These are phyloP conservation scores for Pipistrellus nathusii DNA, from an alignment of 2,797 vertebrate species.

Conservation along the genomic window DNA sequence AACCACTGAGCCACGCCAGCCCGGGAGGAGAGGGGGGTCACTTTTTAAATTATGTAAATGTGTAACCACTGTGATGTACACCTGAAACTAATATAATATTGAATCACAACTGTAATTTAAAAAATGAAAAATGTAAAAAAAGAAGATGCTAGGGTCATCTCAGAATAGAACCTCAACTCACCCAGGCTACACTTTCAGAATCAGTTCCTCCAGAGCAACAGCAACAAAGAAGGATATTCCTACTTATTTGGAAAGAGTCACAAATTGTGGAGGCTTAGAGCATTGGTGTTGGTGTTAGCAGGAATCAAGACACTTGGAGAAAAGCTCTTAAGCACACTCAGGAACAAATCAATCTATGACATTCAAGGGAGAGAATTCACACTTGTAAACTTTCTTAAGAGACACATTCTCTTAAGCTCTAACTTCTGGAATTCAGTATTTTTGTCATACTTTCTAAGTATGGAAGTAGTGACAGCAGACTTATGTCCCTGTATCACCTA, in stretches of 20 bases:
- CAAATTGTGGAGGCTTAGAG: not conserved
- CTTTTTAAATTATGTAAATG: not conserved
- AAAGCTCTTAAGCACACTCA: not conserved
- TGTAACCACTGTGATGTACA: not conserved
- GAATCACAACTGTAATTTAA: not conserved
- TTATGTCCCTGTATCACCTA: not conserved
- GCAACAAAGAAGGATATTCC: not conserved
- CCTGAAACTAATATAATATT: not conserved
- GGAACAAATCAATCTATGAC: not conserved
- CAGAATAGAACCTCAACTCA: conserved; percentile 65
- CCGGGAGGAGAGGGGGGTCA: not conserved
- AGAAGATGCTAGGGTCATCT: conserved; percentile 63
- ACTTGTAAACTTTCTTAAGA: not conserved
- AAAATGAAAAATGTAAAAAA: not conserved
- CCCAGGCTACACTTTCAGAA: conserved; percentile 22
- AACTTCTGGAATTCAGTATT: conserved; percentile 35
- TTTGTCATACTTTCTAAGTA: not conserved
- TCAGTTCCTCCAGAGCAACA: not conserved
- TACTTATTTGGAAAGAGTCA: not conserved
- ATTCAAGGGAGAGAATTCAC: not conserved
- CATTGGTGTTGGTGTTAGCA: not conserved
- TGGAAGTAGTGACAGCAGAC: not conserved
- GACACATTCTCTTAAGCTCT: not conserved
- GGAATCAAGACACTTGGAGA: not conserved
- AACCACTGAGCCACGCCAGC: too few species aligned